Base-by-base conservation (phyloP, 2,888 invertebrate species). In the Amiota minor region DNA sequence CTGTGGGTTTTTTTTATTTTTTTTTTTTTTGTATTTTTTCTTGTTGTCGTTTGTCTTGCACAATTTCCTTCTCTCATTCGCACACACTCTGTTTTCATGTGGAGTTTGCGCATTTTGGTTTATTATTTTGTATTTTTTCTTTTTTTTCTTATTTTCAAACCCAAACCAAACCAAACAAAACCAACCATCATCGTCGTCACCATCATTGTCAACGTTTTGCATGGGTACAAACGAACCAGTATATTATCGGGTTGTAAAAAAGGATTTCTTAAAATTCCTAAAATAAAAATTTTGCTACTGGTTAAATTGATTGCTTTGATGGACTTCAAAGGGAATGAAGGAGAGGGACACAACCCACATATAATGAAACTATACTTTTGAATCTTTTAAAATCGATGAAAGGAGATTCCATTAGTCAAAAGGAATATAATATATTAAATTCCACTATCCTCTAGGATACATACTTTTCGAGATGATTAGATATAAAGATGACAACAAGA, bases 1-100 rank as follows among this genome's bases (percentile, higher is more conserved):
- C 18, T 62, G 75, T 74, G 70, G 61, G 74, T 72, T 64, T 73
- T 73, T 71, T 12, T 59, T 70, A 65, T 65, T 50, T 50, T 62
- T 45, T 47, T 14, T 62, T 73, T 55, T 65, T 55, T 55, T 9
- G 49, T 49, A 10, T 69, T 72, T 62, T 46, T 53, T 74, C 59
- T 75, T 75, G 71, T 77, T 74, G 50, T 71, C 70, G 53, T 67
- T 74, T 45, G 62, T 67, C 67, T 71, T 70, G 62, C 69, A n/a
- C 74, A 23, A 61, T 69, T 72, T 45, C 72, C 45, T 65, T 70
- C 46, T 78, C 73, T 75, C 74, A 69, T 73, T 73, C 55, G 56
- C 50, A 64, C 20, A 68, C 35, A 20, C 59, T 59, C 35, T 35
- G 18, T 62, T 62, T 62, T 62, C 12, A n/a, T 53, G n/a, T 16